phyloP scores from a whole-genome alignment of 1,140 invertebrate genomes.

The Paralvinella palmiformis region DNA sequence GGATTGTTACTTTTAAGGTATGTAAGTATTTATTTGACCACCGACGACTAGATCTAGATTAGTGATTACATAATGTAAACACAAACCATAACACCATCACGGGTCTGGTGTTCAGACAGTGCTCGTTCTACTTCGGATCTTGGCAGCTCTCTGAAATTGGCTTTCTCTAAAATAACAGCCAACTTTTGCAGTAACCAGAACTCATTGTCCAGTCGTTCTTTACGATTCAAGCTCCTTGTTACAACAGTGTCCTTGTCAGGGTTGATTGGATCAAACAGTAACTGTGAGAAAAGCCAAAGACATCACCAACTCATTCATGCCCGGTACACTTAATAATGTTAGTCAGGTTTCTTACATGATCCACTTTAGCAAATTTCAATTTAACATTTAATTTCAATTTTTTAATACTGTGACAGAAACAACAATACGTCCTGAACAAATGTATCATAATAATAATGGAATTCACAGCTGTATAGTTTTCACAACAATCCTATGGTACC shows the following conservation, averaged over 20 bases:
- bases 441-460: background rate
- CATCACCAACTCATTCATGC: background rate
- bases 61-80: too few relatives aligned
- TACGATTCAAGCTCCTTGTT: slow-evolving; percentile 29
- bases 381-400: background rate
- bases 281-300: slow-evolving; percentile 23
- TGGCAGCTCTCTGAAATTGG: slow-evolving; percentile 44
- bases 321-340: background rate
- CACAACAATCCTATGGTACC: too few relatives aligned
- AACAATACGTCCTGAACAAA: background rate
- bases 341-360: background rate
- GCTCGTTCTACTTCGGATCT: slow-evolving; percentile 27
- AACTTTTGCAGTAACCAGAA: slow-evolving; percentile 44
- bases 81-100: slow-evolving; percentile 39
- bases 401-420: background rate
- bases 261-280: slow-evolving; percentile 47
- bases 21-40: too few relatives aligned
- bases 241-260: slow-evolving; percentile 47
- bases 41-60: too few relatives aligned
- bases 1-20: too few relatives aligned
- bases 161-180: slow-evolving; percentile 41
- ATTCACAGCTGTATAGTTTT: background rate
- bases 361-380: background rate
- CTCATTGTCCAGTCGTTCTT: slow-evolving; percentile 44
- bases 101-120: slow-evolving; percentile 33